Percentiles rank a stretch among this genome's conserved stretches.
These are phyloP conservation scores for Pristionchus entomophagus DNA, from an alignment of 2,888 invertebrate genomes.

Conservation along the genomic window DNA sequence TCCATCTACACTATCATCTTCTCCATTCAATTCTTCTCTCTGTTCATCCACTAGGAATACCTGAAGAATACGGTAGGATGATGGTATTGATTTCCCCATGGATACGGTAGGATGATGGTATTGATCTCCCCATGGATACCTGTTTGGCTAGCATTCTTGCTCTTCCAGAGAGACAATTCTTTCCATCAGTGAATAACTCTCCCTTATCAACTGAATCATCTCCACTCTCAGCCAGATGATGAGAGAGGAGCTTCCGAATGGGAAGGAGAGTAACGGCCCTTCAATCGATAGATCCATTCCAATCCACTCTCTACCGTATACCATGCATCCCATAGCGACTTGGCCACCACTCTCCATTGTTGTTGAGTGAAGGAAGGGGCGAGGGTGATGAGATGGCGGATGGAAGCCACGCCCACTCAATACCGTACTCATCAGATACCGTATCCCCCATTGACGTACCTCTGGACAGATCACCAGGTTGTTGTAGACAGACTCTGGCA, in stretches of 20 bases:
- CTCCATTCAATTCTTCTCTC: slow-evolving; percentile 25
- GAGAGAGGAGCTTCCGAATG: slow-evolving; percentile 88
- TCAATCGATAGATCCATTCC: slow-evolving; percentile 21
- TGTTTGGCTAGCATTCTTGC: slow-evolving; percentile 42
- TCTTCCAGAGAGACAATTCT: slow-evolving; percentile 27
- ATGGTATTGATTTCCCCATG: not conserved
- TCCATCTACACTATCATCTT: slow-evolving; percentile 8
- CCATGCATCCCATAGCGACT: slow-evolving; percentile 55
- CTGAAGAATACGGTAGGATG: not conserved
- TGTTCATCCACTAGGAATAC: slow-evolving; percentile 47
- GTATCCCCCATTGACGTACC: not conserved
- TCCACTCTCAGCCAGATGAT: slow-evolving; percentile 91
- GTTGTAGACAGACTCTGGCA: slow-evolving; percentile 57
- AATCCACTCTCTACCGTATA: not conserved
- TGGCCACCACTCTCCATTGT: slow-evolving; percentile 55
- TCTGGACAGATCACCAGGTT: slow-evolving; percentile 54
- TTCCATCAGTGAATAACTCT: slow-evolving; percentile 53
- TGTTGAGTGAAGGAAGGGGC: slow-evolving; percentile 41
- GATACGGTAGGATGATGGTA: not conserved
- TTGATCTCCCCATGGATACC: slow-evolving; percentile 9
- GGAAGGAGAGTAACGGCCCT: slow-evolving; percentile 87
- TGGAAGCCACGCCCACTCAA: slow-evolving; percentile 53
- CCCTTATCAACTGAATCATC: slow-evolving; percentile 84
- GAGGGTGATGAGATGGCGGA: slow-evolving; percentile 51
- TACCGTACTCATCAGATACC: not conserved